Base-by-base conservation (phyloP, 2,797 vertebrate species). In the Parauchenoglanis ngamensis region DNA sequence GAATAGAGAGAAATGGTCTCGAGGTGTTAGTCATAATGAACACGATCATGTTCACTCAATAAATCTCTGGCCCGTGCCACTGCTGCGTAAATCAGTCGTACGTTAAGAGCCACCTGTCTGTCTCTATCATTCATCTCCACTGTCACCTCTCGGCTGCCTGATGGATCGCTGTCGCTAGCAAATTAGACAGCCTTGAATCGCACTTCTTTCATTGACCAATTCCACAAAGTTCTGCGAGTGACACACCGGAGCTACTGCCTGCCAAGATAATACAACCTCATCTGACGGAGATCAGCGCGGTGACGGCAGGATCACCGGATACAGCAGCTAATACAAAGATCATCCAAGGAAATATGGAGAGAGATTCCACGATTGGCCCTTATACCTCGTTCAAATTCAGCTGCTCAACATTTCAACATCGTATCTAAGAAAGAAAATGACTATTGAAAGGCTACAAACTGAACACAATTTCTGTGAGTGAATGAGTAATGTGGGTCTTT, bases 131-230 rank as follows among this genome's bases (percentile, higher is more conserved):
- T 99, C 98, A 99, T 98, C 97, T 97, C 97, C 97, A 97, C 97
- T 98, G 98, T 98, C 98, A 98, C 96, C 97, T 97, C 97, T 96
- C 96, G 96, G 96, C 96, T 94, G 96, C 96, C 97, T 99, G 98
- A 99, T 99, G 98, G 98, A 99, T 99, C 97, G 96, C 97, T 98
- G 97, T 97, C 97, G 96, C 97, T 97, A 97, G 97, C 97, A 98
- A 98, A 99, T 99, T 98, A 99, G 98, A 99, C 98, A 99, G 98
- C 98, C 97, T 98, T 98, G 98, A 99, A 99, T 99, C 97, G 97
- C 96, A 97, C 98, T 98, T 97, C 97, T 98, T 98, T 97, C 96
- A 98, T 98, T 98, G 98, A 97, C 97, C 97, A 97, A 96, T 97
- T 96, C 95, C 94, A 95, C 44, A 90, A 94, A 93, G 97, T 98